Conservation (phyloP, 2,888 invertebrate species). For the Torymus auratus region DNA sequence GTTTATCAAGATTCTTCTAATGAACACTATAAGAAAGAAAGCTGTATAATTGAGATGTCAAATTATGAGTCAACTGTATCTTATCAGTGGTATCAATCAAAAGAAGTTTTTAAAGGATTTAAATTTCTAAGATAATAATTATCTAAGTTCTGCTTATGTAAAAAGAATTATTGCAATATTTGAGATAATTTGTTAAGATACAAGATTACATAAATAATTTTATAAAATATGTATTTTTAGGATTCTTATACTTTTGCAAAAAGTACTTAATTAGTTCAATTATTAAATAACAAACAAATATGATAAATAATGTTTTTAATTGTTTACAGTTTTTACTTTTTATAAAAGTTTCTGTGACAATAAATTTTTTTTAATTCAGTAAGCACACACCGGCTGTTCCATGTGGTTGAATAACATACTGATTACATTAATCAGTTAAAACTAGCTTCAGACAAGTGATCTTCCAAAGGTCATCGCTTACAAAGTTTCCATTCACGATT, state of each 20-base stretch:
- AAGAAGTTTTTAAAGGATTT: constrained; percentile 72
- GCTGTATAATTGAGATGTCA: constrained; percentile 42
- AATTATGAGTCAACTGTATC: constrained; percentile 51
- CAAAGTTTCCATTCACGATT: constrained; percentile 33
- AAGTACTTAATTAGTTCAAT: constrained; percentile 44
- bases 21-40: constrained; percentile 53
- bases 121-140: constrained; percentile 69
- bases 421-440: constrained; percentile 34
- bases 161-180: constrained; percentile 26
- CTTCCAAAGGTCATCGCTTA: constrained; percentile 22
- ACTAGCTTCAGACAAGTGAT: constrained; percentile 28
- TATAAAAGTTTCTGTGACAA: constrained; percentile 4
- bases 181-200: constrained; percentile 27
- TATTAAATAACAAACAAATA: background rate
- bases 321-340: background rate
- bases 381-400: background rate
- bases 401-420: constrained; percentile 12
- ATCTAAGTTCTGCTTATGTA: constrained; percentile 15
- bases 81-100: constrained; percentile 73
- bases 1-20: constrained; percentile 66
- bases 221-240: constrained; percentile 30
- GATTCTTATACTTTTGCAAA: constrained; percentile 37
- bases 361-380: background rate
- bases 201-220: constrained; percentile 38
- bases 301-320: background rate